Conservation (phyloP, 2,113 vertebrate species). For the Corythoichthys intestinalis region DNA sequence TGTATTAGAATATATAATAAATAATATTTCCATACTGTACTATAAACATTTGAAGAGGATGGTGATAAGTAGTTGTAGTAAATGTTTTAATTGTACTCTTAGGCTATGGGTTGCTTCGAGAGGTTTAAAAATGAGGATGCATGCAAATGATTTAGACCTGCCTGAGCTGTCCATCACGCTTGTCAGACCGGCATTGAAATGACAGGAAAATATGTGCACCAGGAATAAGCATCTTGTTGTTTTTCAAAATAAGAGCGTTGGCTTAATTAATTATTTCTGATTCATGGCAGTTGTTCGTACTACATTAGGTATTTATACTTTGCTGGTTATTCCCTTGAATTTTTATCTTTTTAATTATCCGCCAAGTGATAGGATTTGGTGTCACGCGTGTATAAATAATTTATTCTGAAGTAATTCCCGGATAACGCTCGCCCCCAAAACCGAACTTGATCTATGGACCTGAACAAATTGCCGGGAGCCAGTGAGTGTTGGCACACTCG, state of each 20-base stretch:
- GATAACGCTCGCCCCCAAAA: neutral
- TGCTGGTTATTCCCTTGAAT: neutral
- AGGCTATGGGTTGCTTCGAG: neutral
- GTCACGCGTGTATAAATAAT: neutral
- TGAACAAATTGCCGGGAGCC: neutral
- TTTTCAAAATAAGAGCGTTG: conserved; percentile 34
- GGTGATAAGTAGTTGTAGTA: neutral
- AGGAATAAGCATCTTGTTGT: neutral
- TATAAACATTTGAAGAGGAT: neutral
- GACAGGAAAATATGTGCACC: neutral
- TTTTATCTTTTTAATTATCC: neutral
- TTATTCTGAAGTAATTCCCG: conserved; percentile 40
- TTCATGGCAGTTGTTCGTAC: neutral
- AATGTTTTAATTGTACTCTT: too few relatives aligned
- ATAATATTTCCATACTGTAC: neutral
- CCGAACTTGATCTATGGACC: neutral
- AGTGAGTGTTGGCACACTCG: conserved; percentile 21
- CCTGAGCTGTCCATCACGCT: conserved; percentile 10
- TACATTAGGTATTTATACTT: neutral
- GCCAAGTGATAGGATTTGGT: neutral
- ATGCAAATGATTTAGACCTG: conserved; percentile 13
- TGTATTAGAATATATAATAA: too few relatives aligned
- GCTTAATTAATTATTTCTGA: neutral
- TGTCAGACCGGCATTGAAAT: conserved; percentile 20
- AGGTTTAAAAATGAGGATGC: conserved; percentile 6